Evolutionary conservation across 2,888 invertebrate species (phyloP), one percentile per base, ranked within the genome.

Genomic region (Pseudococcus viburni): DNA sequence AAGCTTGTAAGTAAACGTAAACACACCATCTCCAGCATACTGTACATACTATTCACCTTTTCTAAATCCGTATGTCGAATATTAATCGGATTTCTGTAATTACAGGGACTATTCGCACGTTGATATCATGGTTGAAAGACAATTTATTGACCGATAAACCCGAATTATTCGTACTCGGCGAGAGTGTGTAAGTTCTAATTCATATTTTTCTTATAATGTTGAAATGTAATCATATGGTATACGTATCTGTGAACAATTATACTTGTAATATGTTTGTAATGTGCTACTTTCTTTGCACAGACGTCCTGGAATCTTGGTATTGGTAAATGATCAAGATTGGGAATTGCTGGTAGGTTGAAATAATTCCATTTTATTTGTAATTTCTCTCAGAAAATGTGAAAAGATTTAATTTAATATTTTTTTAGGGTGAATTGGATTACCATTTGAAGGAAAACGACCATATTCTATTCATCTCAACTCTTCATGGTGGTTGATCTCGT

Each of bases 241-340:
- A 33, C 26, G 3, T 33, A 33, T 33, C 1, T 33, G 26, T 33
- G 3, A 33, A 33, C 26, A 33, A 33, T 33, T 33, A 3, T 33
- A 33, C 26, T 33, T 33, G 26, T 33, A 33, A 33, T 33, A 8
- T 84, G 73, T 73, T 87, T 19, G 46, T 48, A 88, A 64, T 83
- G 84, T 22, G 17, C 26, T 73, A n/a, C 42, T 73, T 90, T 92
- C 91, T 92, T 33, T 33, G 26, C 3, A 87, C 90, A 94, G 94
- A 90, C 92, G 98, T 84, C 98, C 98, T 0, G 99, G 99, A 3
- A 99, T 99, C 89, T 92, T 99, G 84, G 98, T 99, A 0, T 92
- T 99, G 2, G 94, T 99, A 11, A 99, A 99, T 91, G 98, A 99
- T 90, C 94, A 96, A 0, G 99, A 99, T 91, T 99, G 99, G 99